Percentiles rank a stretch among this genome's conserved stretches.
These are phyloP conservation scores for Drosophila tropicalis DNA, from an alignment of 1,140 invertebrate species.

Conservation along the genomic window DNA sequence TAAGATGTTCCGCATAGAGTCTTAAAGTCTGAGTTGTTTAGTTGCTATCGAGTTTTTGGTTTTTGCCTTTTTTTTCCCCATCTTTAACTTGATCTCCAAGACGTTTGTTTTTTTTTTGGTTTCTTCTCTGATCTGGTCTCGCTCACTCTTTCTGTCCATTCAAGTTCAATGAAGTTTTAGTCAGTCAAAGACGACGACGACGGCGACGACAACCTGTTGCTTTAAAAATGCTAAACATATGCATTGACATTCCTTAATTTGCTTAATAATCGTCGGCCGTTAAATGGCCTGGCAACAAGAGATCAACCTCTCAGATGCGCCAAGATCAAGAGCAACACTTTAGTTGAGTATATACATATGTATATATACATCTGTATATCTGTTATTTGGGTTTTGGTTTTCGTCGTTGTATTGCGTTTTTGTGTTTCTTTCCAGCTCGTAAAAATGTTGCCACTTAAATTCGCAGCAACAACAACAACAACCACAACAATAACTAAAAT, in stretches of 20 bases:
- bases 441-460: slow-evolving; percentile 29
- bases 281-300: slow-evolving; percentile 70
- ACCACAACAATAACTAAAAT: slow-evolving; percentile 8
- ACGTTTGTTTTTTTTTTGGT: not conserved
- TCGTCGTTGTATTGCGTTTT: not conserved
- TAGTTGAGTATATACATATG: not conserved
- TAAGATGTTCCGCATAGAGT: not conserved
- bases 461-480: slow-evolving; percentile 8
- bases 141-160: slow-evolving; percentile 28
- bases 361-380: not conserved
- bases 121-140: not conserved
- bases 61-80: not conserved
- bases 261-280: slow-evolving; percentile 70
- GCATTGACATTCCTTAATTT: slow-evolving; percentile 77
- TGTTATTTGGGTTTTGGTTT: slow-evolving; percentile 16
- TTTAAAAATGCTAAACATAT: slow-evolving; percentile 73
- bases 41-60: not conserved
- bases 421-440: not conserved
- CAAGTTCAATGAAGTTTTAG: slow-evolving; percentile 68
- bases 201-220: slow-evolving; percentile 66
- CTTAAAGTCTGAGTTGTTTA: slow-evolving; percentile 3
- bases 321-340: slow-evolving; percentile 40
- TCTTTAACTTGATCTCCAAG: not conserved
- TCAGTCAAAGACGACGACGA: slow-evolving; percentile 50
- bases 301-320: slow-evolving; percentile 25